phyloP scores from a whole-genome alignment of 2,888 invertebrate species.

The Nemotelus nigrinus region DNA sequence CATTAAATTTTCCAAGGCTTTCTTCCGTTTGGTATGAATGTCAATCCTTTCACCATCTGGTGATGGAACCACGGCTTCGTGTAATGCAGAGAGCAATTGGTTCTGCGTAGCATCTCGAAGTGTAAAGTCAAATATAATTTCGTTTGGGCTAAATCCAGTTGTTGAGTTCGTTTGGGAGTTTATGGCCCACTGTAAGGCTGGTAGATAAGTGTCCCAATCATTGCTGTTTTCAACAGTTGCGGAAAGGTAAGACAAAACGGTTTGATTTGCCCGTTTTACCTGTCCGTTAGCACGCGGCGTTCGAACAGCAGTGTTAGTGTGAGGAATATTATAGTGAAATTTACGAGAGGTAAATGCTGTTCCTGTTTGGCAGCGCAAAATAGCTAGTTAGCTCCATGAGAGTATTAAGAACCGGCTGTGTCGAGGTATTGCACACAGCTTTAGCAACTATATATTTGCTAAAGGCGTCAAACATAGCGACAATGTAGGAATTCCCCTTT shows the following conservation, averaged over 20 bases:
- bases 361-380: background rate
- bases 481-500: background rate
- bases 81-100: too few relatives aligned
- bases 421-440: background rate
- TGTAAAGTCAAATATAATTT: too few relatives aligned
- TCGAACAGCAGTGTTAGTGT: background rate
- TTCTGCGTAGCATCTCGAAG: too few relatives aligned
- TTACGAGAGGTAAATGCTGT: too few relatives aligned
- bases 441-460: background rate
- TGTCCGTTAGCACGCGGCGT: conserved; percentile 22
- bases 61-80: too few relatives aligned
- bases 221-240: background rate
- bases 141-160: background rate
- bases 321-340: too few relatives aligned
- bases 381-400: background rate
- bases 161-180: background rate
- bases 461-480: background rate
- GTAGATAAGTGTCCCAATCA: background rate
- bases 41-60: too few relatives aligned
- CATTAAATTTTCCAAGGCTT: too few relatives aligned
- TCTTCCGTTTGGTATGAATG: too few relatives aligned
- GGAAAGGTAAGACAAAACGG: conserved; percentile 13
- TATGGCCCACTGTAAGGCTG: background rate
- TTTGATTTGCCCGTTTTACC: conserved; percentile 9
- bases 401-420: background rate